A percentile compares a stretch with the other conserved stretches of the same genome.
phyloP scores from a whole-genome alignment of 1,140 invertebrate genomes.

The Diorhabda sublineata region DNA sequence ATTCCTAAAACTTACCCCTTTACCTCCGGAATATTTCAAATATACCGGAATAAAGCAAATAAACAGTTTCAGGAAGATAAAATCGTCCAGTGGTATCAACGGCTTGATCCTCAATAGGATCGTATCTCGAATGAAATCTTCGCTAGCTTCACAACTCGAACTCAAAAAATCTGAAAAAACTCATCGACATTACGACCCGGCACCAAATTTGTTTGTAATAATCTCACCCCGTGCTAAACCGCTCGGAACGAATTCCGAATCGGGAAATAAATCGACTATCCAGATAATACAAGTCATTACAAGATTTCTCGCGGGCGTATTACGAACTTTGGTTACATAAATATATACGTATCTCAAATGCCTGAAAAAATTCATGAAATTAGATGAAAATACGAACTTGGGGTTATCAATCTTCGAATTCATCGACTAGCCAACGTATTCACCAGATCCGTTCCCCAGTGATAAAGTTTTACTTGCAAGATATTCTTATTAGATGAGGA shows the following conservation, averaged over 20 bases:
- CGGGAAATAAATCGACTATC: slow-evolving; percentile 18
- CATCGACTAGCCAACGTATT: too few relatives aligned
- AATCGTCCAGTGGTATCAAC: not conserved
- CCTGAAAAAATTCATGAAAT: slow-evolving; percentile 8
- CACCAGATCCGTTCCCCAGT: too few relatives aligned
- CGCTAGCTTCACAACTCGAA: too few relatives aligned
- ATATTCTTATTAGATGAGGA: too few relatives aligned
- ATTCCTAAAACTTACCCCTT: not conserved
- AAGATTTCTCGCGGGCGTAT: not conserved
- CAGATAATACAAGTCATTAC: not conserved
- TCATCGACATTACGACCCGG: too few relatives aligned
- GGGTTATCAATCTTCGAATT: too few relatives aligned
- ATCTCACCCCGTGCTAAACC: slow-evolving; percentile 17
- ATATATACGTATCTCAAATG: slow-evolving; percentile 20
- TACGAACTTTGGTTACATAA: not conserved
- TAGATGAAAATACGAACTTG: too few relatives aligned
- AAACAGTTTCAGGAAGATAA: not conserved
- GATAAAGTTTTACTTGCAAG: too few relatives aligned
- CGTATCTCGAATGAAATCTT: too few relatives aligned
- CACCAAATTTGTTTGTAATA: too few relatives aligned
- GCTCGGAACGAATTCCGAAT: slow-evolving; percentile 15
- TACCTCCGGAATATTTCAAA: not conserved
- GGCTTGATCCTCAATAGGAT: not conserved
- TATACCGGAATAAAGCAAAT: not conserved
- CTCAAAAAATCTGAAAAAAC: too few relatives aligned